phyloP scores from a whole-genome alignment of 2,113 vertebrate genomes.

The Hemicordylus capensis region DNA sequence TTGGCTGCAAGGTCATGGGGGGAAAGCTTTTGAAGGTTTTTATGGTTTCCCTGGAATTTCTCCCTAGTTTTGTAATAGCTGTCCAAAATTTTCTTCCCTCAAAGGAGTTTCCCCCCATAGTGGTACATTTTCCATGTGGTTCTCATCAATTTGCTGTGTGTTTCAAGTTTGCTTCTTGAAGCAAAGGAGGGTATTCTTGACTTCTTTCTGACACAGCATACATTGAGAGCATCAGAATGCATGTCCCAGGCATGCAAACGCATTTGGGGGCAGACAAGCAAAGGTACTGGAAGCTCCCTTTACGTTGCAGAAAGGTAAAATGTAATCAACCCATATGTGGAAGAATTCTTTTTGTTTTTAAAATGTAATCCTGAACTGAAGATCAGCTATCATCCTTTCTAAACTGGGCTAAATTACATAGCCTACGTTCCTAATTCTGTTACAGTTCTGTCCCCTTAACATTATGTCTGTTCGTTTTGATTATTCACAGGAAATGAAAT shows the following conservation, averaged over 20 bases:
- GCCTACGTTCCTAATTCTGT: not conserved
- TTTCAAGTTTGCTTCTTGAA: not conserved
- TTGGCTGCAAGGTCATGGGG: not conserved
- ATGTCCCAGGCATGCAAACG: not conserved
- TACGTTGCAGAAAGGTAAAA: not conserved
- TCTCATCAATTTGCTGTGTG: not conserved
- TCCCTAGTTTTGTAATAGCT: not conserved
- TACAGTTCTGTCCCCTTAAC: not conserved
- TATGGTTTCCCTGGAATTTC: not conserved
- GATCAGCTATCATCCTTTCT: not conserved
- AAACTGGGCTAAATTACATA: conserved; percentile 16
- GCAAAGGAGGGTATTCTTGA: not conserved
- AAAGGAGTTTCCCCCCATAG: not conserved
- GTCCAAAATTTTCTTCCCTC: not conserved
- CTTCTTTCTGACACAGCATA: not conserved
- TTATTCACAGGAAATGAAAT: not conserved
- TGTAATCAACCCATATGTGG: not conserved
- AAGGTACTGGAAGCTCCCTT: not conserved
- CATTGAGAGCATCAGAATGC: not conserved
- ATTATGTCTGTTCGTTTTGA: not conserved
- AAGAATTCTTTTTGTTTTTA: not conserved
- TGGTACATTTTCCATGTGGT: not conserved
- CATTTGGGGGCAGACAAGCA: not conserved
- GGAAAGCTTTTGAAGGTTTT: not conserved
- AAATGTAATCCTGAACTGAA: not conserved